Evolutionary conservation across 2,113 vertebrate species (phyloP).

Genomic region (Drymodes brunneopygia): DNA sequence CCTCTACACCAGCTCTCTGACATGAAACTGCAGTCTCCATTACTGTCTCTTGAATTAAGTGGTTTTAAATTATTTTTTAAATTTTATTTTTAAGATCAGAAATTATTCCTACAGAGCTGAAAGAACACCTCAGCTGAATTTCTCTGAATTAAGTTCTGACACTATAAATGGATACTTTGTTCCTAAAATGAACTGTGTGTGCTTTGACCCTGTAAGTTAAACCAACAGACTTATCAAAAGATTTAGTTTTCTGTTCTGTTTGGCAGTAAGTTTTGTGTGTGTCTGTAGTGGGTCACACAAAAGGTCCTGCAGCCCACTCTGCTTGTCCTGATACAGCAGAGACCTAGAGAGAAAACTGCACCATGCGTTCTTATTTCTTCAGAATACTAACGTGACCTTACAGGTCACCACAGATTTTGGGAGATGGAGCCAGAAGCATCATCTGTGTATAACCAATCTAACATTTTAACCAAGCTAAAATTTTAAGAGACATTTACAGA

Average conservation of each 20-base stretch:
- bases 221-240: neutral
- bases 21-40: neutral
- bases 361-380: neutral
- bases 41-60: neutral
- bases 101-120: neutral
- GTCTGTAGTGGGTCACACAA: neutral
- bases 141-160: neutral
- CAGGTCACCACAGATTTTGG: neutral
- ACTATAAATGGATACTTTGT: neutral
- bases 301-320: neutral
- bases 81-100: neutral
- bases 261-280: neutral
- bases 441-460: neutral
- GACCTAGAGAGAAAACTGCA: neutral
- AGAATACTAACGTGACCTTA: neutral
- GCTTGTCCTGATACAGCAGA: neutral
- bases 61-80: neutral
- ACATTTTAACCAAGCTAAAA: neutral
- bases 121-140: neutral
- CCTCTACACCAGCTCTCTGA: neutral
- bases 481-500: neutral
- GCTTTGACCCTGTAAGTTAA: neutral
- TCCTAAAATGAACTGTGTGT: neutral
- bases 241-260: neutral
- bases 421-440: neutral